phyloP scores from a whole-genome alignment of 1,140 invertebrate species.

The Phocides pigmalion region DNA sequence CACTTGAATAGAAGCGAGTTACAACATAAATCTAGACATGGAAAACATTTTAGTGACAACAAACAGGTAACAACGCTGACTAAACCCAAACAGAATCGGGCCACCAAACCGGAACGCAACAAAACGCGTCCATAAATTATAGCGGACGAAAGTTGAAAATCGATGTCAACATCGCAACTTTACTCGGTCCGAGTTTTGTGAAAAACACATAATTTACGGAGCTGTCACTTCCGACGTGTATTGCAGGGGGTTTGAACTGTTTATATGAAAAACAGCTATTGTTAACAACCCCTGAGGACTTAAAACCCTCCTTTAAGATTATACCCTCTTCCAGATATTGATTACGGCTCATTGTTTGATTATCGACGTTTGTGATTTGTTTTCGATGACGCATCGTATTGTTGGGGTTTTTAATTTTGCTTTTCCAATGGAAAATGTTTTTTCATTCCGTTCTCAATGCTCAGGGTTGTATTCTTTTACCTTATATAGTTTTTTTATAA shows the following conservation, averaged over 20 bases:
- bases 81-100: neutral
- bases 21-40: neutral
- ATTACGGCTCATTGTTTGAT: conserved; percentile 63
- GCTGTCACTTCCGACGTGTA: conserved; percentile 51
- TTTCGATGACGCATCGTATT: conserved; percentile 39
- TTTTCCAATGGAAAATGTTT: no score
- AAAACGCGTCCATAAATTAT: conserved; percentile 50
- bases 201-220: conserved; percentile 63
- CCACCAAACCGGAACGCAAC: neutral
- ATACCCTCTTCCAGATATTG: conserved; percentile 66
- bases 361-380: conserved; percentile 56
- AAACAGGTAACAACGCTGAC: neutral
- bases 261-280: conserved; percentile 70
- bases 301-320: conserved; percentile 71
- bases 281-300: conserved; percentile 64
- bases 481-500: no score
- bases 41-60: conserved; percentile 5
- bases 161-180: conserved; percentile 43
- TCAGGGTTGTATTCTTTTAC: neutral
- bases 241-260: conserved; percentile 44
- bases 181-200: conserved; percentile 48
- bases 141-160: conserved; percentile 52
- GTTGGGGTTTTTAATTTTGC: conserved; percentile 17
- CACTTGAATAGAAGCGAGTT: no score
- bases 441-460: conserved; percentile 1